Base-by-base conservation (phyloP, 1,140 invertebrate genomes). In the Oryzaephilus surinamensis region DNA sequence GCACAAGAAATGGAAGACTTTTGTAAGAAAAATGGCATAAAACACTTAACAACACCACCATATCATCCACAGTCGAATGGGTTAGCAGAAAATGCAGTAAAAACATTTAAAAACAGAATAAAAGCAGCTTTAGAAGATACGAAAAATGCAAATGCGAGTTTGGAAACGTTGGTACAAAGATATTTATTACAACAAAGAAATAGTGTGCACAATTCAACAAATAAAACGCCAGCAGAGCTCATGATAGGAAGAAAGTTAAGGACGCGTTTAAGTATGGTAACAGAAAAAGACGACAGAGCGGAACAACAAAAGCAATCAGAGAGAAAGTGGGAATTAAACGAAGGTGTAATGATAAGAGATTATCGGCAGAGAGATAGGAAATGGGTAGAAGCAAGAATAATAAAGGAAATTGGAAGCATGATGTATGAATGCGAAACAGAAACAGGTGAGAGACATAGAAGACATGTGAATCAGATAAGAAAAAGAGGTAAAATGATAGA, bases 181-280 rank as follows among this genome's bases (percentile, higher is more conserved):
- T 45, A 20, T 31, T 41, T 45, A 16, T 33, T 45, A 16, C n/a
- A 4, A 2, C 41, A 41, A 34, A 33, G 32, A 30, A 45, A 29
- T 14, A 24, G 18, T 15, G 17, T 18, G 3, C 37, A 45, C 17
- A 18, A 6, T 14, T 33, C 38, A 1, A 32, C 24, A 34, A 13
- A 18, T 33, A 26, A 21, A 30, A 14, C 30, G 4, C 31, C 43
- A 15, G 30, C 43, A 8, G 1, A 18, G 11, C 8, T 30, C 12
- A 33, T 41, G 31, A 41, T 31, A 13, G 43, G 43, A 14, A 12
- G 43, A 28, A 11, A 26, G 11, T 15, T 41, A 6, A 40, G 21
- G 41, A 33, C 32, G 2, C 1, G 32, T 40, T 41, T 41, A 23
- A 2, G 26, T 15, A 27, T n/a, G 13, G 17, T 16, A 8, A 16